These are phyloP conservation scores for Corapipo altera DNA, from an alignment of 2,113 vertebrate genomes.

Conservation along the genomic window DNA sequence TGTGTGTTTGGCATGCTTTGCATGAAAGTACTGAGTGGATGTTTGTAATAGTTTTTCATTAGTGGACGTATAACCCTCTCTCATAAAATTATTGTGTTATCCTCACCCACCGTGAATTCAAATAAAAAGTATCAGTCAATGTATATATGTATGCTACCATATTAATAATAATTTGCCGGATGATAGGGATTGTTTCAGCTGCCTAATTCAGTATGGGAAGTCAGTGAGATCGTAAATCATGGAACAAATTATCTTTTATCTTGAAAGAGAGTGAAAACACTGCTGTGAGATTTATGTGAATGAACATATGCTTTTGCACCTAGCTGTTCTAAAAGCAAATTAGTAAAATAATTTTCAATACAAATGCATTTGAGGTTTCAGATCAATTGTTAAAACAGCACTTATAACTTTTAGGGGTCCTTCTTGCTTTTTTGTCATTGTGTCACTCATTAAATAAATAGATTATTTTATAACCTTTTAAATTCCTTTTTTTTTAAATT, in stretches of 20 bases:
- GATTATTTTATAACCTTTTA: not conserved
- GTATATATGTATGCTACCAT: not conserved
- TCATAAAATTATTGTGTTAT: not conserved
- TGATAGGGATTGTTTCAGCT: constrained; percentile 3
- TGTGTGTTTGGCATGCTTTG: not conserved
- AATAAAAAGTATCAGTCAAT: not conserved
- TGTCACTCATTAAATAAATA: not conserved
- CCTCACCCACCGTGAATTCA: not conserved
- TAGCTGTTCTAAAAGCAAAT: not conserved
- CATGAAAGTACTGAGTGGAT: not conserved
- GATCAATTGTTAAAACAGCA: not conserved
- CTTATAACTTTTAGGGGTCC: not conserved
- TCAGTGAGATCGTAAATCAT: constrained; percentile 11
- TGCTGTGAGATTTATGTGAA: not conserved
- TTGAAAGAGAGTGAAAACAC: constrained; percentile 14
- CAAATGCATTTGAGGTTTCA: not conserved
- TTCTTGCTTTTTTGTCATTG: not conserved
- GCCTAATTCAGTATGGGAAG: not conserved
- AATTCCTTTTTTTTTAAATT: not conserved
- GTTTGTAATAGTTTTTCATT: not conserved
- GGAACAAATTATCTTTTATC: constrained; percentile 32
- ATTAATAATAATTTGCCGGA: not conserved
- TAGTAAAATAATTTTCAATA: not conserved
- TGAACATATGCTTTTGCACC: not conserved
- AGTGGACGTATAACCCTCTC: not conserved